Base-by-base conservation (phyloP, 2,797 vertebrate species). In the Diplodus puntazzo region DNA sequence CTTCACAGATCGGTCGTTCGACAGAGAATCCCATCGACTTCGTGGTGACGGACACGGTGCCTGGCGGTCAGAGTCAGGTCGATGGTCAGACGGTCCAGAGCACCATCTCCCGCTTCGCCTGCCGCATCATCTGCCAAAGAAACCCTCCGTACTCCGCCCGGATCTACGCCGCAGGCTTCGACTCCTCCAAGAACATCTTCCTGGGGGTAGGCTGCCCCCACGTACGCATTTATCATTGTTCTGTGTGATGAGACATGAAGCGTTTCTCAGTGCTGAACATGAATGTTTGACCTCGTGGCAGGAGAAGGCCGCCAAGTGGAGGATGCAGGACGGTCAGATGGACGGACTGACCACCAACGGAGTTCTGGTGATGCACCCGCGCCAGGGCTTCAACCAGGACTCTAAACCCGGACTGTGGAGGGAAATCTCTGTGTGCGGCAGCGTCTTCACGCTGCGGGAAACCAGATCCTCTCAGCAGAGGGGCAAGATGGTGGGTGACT, bases 231-330 rank as follows among this genome's bases (percentile, higher is more conserved):
- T 5, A 0, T 58, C 3, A 7, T 46, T 11, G 0, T 59, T 50
- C 21, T 25, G 4, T 48, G 55, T 34, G 8, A 11, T 18, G 34
- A 57, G 7, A 46, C 49, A 5, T 3, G 0, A 45, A 11, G 3
- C 20, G 34, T 34, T 11, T 20, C 23, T 45, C 8, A 14, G 1
- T 12, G 20, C 50, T 53, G 4, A 73, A 57, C 17, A 0, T 50
- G 10, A 48, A 10, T 0, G 21, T 0, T 1, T 63, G 0, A 16
- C 11, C 2, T 69, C 23, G 68, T 57, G 27, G 2, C 90, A 99
- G 98, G 98, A 99, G 87, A 98, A 98, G 65, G 98, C 97, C 11
- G 96, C 97, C 0, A 99, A 99, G 90, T 99, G 98, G 98, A 96
- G 96, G 90, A 97, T 92, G 8, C 93, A 92, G 3, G 97, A 97